Base-by-base conservation (phyloP, 2,888 invertebrate species). In the Stramonita haemastoma region DNA sequence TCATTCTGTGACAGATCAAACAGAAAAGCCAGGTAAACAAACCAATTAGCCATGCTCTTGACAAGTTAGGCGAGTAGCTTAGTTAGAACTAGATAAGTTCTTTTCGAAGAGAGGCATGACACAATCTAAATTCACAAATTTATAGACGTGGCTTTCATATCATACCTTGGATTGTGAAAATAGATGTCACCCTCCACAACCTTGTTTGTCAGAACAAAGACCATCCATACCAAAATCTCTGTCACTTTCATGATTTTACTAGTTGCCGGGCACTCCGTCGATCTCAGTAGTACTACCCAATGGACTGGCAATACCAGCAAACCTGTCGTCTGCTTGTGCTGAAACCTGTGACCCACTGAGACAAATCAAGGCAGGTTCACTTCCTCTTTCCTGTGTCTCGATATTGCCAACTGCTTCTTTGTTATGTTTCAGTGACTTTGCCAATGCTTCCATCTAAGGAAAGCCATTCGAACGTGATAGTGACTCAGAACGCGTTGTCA, bases 111-210 rank as follows among this genome's bases (percentile, higher is more conserved):
- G 22, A 73, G 22, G 29, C 26, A 22, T 73, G 73, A 73, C 22
- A 73, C 22, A 29, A 73, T 73, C 73, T 29, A 73, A 73, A 22
- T n/a, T 73, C 26, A 22, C 29, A 73, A 15, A 83, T 83, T 15
- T 83, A 29, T 26, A 73, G 26, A 73, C 5, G 73, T 11, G 11
- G 22, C 46, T 46, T 46, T 46, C 46, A 46, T 46, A 60, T 87
- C 91, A 92, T 92, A 95, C 95, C 95, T 94, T 60, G 93, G 93
- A 91, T 93, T 95, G 91, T 95, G 95, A 81, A 95, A 89, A 90
- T 95, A 95, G 60, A 95, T 93, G 90, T 95, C 95, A 79, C 91
- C 93, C 13, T 66, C 36, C 29, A 70, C 90, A 46, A 77, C 22
- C 15, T 15, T 32, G 29, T 81, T 19, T 0, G 36, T 57, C n/a